Evolutionary conservation across 1,140 invertebrate species (phyloP).

Genomic region (Panulirus ornatus): DNA sequence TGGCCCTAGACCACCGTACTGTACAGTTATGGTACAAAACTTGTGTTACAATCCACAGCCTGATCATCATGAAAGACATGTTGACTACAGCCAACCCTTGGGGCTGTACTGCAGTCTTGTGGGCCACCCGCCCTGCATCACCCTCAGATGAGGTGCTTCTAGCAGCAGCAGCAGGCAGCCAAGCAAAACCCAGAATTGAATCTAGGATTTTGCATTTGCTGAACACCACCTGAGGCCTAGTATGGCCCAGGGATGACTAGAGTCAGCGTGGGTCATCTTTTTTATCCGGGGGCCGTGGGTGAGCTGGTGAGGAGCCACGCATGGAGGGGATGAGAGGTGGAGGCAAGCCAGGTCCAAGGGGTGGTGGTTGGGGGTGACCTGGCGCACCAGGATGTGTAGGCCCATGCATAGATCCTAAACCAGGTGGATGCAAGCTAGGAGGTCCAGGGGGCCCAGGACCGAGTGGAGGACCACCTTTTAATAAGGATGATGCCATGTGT

Average conservation of each 20-base stretch:
- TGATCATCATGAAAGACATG: constrained; percentile 73
- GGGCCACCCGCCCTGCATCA: constrained; percentile 67
- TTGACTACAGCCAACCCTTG: constrained; percentile 65
- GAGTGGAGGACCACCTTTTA: constrained; percentile 56
- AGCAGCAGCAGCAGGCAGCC: constrained; percentile 44
- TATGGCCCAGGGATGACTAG: constrained; percentile 65
- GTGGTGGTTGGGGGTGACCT: constrained; percentile 62
- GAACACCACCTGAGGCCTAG: constrained; percentile 53
- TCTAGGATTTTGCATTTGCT: constrained; percentile 30
- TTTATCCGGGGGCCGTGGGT: constrained; percentile 68
- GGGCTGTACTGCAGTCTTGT: constrained; percentile 64
- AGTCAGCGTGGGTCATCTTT: constrained; percentile 72
- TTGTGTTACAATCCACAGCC: constrained; percentile 73
- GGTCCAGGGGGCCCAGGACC: constrained; percentile 55
- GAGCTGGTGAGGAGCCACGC: constrained; percentile 64
- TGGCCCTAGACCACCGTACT: constrained; percentile 68
- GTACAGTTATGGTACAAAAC: constrained; percentile 72
- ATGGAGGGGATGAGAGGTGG: constrained; percentile 69
- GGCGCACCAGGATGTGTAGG: constrained; percentile 47
- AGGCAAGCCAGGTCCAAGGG: constrained; percentile 61
- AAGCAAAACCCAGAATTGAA: constrained; percentile 12
- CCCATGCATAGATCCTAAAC: constrained; percentile 54
- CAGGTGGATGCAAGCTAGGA: constrained; percentile 42
- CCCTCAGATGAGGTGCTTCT: constrained; percentile 41
- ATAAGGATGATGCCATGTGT: constrained; percentile 57